phyloP scores from a whole-genome alignment of 1,140 invertebrate genomes.

The Dermatophagoides farinae region DNA sequence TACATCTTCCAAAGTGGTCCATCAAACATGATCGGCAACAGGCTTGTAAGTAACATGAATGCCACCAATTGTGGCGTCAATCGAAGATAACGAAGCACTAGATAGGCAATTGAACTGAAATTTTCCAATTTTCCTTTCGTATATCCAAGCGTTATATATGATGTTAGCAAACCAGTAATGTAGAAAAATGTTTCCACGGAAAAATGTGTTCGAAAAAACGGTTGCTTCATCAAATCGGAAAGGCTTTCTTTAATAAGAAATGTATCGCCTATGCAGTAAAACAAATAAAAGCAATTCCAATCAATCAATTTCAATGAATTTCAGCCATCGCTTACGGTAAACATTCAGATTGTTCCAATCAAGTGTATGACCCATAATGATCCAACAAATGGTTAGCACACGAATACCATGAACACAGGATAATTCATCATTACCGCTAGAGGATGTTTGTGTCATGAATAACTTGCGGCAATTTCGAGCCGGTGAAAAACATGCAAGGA shows the following conservation, averaged over 20 bases:
- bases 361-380: conserved; percentile 20
- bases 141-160: conserved; percentile 14
- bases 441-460: background rate
- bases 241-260: background rate
- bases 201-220: background rate
- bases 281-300: too few relatives aligned
- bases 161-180: conserved; percentile 18
- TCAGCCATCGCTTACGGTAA: conserved; percentile 1
- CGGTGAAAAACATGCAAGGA: background rate
- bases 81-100: conserved; percentile 19
- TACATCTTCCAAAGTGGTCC: conserved; percentile 19
- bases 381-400: conserved; percentile 19
- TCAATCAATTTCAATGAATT: background rate
- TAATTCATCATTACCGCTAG: background rate
- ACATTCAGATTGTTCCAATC: conserved; percentile 34
- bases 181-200: conserved; percentile 14
- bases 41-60: conserved; percentile 16
- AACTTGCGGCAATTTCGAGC: background rate
- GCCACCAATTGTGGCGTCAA: conserved; percentile 20
- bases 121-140: conserved; percentile 15
- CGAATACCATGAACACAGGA: conserved; percentile 20
- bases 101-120: conserved; percentile 14
- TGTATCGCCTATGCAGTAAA: background rate
- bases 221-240: background rate
- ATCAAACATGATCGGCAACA: conserved; percentile 17